phyloP scores from a whole-genome alignment of 2,113 vertebrate genomes.

The Psilopogon haemacephalus region DNA sequence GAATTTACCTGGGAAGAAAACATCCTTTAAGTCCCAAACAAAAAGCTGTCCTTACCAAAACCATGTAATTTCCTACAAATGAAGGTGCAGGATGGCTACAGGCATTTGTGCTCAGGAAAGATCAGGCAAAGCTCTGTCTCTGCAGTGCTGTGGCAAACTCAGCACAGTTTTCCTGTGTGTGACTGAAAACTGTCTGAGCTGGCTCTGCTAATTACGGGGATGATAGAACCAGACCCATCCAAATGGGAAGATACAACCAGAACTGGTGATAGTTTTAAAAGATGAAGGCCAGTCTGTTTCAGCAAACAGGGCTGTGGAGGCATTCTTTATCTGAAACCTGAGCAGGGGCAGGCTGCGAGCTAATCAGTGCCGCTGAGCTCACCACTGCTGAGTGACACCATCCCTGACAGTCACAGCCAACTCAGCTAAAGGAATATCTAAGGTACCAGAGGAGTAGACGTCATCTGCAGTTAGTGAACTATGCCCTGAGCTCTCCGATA shows the following conservation, averaged over 20 bases:
- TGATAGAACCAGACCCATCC: not conserved
- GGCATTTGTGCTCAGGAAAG: not conserved
- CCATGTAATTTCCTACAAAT: not conserved
- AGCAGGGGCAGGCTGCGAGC: not conserved
- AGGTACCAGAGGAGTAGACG: fast-evolving
- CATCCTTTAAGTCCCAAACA: not conserved
- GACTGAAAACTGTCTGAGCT: not conserved
- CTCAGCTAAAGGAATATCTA: not conserved
- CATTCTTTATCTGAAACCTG: not conserved
- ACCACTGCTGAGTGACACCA: not conserved
- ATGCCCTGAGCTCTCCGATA: fast-evolving
- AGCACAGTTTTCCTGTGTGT: not conserved
- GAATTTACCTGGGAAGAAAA: not conserved
- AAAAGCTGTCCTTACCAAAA: not conserved
- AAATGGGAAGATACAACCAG: not conserved
- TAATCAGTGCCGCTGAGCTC: not conserved
- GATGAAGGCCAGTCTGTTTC: not conserved
- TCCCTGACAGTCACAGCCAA: not conserved
- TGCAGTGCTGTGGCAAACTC: not conserved
- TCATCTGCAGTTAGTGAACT: not conserved
- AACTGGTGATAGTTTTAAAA: not conserved
- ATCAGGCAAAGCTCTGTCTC: not conserved
- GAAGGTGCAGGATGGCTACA: not conserved
- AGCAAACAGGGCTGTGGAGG: not conserved
- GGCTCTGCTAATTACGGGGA: not conserved